A percentile compares a stretch with the other conserved stretches of the same genome.
phyloP scores from a whole-genome alignment of 2,888 invertebrate species.

The Iphiclides podalirius region DNA sequence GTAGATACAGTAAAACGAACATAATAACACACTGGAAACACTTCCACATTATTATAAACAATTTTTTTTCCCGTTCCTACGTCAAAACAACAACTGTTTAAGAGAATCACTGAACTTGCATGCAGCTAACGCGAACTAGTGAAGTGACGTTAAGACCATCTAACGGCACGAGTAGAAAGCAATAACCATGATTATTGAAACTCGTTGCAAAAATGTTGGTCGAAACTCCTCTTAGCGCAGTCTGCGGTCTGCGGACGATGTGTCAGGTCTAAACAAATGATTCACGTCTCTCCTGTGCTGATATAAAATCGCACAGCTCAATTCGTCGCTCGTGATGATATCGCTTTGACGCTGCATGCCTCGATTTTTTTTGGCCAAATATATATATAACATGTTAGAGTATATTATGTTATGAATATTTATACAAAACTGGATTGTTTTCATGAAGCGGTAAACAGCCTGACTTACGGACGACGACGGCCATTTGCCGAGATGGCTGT shows the following conservation, averaged over 20 bases:
- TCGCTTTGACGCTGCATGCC: constrained; percentile 4
- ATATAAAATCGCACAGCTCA: neutral
- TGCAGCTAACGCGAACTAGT: too few species aligned
- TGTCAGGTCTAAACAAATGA: neutral
- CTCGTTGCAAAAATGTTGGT: neutral
- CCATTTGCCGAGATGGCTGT: constrained; percentile 34
- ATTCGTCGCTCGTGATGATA: neutral
- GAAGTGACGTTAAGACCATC: too few species aligned
- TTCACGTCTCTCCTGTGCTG: neutral
- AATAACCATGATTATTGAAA: constrained; percentile 2
- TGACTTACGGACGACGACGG: constrained; percentile 31
- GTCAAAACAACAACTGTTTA: too few species aligned
- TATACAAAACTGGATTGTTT: constrained; percentile 26
- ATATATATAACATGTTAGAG: constrained; percentile 7
- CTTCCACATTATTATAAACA: constrained; percentile 28
- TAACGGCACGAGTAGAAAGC: neutral
- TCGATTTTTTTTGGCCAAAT: constrained; percentile 1
- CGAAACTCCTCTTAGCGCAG: neutral
- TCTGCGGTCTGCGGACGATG: too few species aligned
- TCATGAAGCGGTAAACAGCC: constrained; percentile 28
- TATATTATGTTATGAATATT: too few species aligned
- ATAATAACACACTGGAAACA: constrained; percentile 30
- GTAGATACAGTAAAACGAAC: constrained; percentile 19
- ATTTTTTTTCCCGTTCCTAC: constrained; percentile 15
- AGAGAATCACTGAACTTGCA: too few species aligned